Conservation (phyloP, 1,140 invertebrate species). For the Brachystomella parvula region DNA sequence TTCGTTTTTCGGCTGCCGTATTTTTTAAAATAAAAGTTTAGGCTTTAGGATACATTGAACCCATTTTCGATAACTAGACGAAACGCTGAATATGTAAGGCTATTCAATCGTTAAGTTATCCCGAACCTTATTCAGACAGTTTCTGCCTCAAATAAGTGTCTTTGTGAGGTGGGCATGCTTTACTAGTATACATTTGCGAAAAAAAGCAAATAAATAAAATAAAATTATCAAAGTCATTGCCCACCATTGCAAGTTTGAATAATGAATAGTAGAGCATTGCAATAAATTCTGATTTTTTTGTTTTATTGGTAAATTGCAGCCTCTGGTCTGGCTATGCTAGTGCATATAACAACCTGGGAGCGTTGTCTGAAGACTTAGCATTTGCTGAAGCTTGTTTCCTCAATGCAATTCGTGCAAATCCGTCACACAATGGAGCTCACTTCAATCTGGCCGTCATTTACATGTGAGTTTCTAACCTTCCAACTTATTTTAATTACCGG, state of each 20-base stretch:
- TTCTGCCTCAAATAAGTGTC: too few relatives aligned
- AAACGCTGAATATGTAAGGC: too few relatives aligned
- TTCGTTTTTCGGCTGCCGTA: too few relatives aligned
- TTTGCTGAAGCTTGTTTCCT: conserved; percentile 69
- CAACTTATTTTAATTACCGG: conserved; percentile 16
- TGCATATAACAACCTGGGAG: conserved; percentile 81
- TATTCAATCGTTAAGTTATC: too few relatives aligned
- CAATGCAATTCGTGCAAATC: conserved; percentile 62
- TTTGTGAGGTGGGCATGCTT: too few relatives aligned
- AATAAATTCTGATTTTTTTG: background rate
- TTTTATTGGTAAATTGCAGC: conserved; percentile 48
- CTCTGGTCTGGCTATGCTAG: conserved; percentile 78
- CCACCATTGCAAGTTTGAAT: background rate
- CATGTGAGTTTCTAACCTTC: conserved; percentile 59
- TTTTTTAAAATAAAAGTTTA: too few relatives aligned
- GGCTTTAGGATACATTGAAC: too few relatives aligned
- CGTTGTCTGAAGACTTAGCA: conserved; percentile 52
- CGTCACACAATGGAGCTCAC: conserved; percentile 70
- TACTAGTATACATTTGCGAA: too few relatives aligned
- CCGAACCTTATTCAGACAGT: too few relatives aligned
- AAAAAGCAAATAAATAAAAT: background rate
- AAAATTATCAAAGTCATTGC: conserved; percentile 8
- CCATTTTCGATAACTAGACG: too few relatives aligned
- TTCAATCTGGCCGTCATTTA: conserved; percentile 78
- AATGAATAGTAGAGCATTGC: background rate